Conservation (phyloP, 2,113 vertebrate species). For the Pseudois nayaur region DNA sequence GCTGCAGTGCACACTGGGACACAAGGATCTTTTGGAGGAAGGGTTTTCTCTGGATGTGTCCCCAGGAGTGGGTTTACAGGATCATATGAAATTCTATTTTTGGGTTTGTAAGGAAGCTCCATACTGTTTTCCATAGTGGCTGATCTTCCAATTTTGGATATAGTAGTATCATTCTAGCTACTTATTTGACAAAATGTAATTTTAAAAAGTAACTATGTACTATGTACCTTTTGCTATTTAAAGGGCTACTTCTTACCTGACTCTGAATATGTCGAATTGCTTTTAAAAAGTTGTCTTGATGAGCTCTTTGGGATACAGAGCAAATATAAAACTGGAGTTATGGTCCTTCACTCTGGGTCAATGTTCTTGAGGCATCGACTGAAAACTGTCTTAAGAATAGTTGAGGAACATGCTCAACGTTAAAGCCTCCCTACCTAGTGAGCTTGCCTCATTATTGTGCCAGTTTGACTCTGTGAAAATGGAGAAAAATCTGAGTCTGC, state of each 20-base stretch:
- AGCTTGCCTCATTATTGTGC: constrained; percentile 13
- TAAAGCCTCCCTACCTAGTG: background rate
- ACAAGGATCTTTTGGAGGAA: background rate
- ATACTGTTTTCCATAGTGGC: background rate
- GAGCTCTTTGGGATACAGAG: background rate
- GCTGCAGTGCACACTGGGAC: background rate
- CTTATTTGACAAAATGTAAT: background rate
- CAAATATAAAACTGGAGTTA: background rate
- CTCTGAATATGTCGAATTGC: background rate
- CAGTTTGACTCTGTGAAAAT: constrained; percentile 33
- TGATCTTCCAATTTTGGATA: background rate
- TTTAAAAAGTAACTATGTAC: background rate
- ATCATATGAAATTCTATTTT: background rate
- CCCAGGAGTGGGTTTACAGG: background rate
- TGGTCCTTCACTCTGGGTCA: background rate
- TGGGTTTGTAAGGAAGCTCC: background rate
- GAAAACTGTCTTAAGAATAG: background rate
- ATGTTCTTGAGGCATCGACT: background rate
- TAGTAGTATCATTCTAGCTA: background rate
- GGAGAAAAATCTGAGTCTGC: background rate
- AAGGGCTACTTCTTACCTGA: background rate
- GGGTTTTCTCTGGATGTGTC: background rate
- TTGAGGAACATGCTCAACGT: background rate
- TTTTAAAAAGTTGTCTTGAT: background rate
- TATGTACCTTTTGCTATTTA: background rate